A percentile compares a stretch with the other conserved stretches of the same genome.
Evolutionary conservation across 2,113 vertebrate species (phyloP).

Genomic region (Sinocyclocheilus anshuiensis): DNA sequence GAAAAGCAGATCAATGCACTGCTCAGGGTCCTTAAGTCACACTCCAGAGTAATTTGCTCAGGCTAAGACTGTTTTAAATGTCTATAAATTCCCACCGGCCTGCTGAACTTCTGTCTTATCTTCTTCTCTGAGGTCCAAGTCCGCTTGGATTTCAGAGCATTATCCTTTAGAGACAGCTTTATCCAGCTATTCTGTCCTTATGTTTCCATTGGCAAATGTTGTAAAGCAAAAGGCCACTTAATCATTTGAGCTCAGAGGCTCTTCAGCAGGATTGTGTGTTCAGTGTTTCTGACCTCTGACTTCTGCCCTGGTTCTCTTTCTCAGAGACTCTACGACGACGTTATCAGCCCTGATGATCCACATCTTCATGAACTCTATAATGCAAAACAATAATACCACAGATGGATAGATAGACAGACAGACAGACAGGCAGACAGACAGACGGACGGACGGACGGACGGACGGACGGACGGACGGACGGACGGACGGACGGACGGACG

Average conservation of each 20-base stretch:
- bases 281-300: constrained; percentile 32
- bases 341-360: not conserved
- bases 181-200: constrained; percentile 59
- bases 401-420: too few relatives aligned
- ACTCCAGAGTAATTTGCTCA: constrained; percentile 58
- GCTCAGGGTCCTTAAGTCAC: constrained; percentile 63
- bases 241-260: constrained; percentile 39
- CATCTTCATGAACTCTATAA: not conserved
- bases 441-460: not conserved
- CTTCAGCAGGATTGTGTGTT: constrained; percentile 46
- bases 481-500: not conserved
- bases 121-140: constrained; percentile 58
- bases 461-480: too few relatives aligned
- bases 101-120: constrained; percentile 65
- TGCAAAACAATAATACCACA: too few relatives aligned
- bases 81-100: constrained; percentile 68
- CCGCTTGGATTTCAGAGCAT: constrained; percentile 68
- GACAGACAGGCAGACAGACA: not conserved
- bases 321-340: constrained; percentile 30
- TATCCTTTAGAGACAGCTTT: constrained; percentile 70
- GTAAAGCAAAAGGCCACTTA: constrained; percentile 62
- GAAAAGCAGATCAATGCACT: constrained; percentile 66
- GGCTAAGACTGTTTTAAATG: constrained; percentile 68
- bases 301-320: constrained; percentile 27
- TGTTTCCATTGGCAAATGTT: constrained; percentile 63